Evolutionary conservation across 92 coral and sea anemone genomes (phyloP).

Genomic region (Epizoanthus stellaris): DNA sequence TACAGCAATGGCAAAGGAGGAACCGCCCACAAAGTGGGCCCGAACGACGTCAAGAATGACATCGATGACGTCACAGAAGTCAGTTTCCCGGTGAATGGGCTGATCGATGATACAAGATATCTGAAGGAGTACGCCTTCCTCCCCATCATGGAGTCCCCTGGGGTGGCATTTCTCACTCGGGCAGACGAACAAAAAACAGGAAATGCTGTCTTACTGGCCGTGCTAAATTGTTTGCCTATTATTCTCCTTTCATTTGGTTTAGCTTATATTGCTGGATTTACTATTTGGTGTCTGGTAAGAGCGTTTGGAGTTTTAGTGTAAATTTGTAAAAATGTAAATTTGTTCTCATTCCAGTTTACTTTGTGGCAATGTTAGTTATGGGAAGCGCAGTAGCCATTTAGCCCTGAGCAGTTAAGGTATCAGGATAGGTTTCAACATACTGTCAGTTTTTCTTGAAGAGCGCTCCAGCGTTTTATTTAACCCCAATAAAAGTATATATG

Average conservation of each 20-base stretch:
- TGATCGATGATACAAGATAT: slow-evolving; percentile 43
- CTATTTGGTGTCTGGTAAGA: slow-evolving; percentile 52
- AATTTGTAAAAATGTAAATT: too few relatives aligned
- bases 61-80: slow-evolving; percentile 50
- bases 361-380: too few relatives aligned
- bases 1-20: slow-evolving; percentile 16
- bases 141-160: slow-evolving; percentile 61
- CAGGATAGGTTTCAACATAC: too few relatives aligned
- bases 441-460: too few relatives aligned
- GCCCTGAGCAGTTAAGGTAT: too few relatives aligned
- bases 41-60: slow-evolving; percentile 32
- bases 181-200: slow-evolving; percentile 20
- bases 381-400: too few relatives aligned
- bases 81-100: slow-evolving; percentile 60
- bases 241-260: slow-evolving; percentile 24
- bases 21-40: slow-evolving; percentile 26
- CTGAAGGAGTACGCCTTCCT: slow-evolving; percentile 52
- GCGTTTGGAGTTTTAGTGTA: too few relatives aligned
- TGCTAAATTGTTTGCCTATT: slow-evolving; percentile 30
- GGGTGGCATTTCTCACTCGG: slow-evolving; percentile 54
- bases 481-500: too few relatives aligned
- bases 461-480: too few relatives aligned
- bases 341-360: too few relatives aligned
- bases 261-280: slow-evolving; percentile 29
- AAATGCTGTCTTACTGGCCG: slow-evolving; percentile 3